These are phyloP conservation scores for Mythimna albipuncta DNA, from an alignment of 2,888 invertebrate species.

Conservation along the genomic window DNA sequence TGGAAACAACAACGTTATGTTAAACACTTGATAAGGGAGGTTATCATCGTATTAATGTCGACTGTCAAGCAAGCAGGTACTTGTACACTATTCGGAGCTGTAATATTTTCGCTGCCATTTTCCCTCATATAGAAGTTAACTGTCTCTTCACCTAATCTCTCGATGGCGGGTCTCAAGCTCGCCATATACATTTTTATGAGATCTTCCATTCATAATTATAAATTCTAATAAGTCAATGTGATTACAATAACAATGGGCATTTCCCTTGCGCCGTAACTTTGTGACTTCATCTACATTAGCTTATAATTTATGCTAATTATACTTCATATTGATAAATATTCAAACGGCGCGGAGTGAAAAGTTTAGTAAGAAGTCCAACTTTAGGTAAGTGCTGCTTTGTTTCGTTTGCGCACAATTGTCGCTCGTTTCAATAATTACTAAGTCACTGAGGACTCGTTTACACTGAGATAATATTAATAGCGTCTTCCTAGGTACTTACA, in stretches of 20 bases:
- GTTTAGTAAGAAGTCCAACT: conserved; percentile 32
- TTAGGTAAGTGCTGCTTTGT: conserved; percentile 40
- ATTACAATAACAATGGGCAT: conserved; percentile 50
- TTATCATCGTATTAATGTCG: background rate
- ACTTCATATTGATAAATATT: conserved; percentile 56
- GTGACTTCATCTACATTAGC: conserved; percentile 42
- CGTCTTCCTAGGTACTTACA: background rate
- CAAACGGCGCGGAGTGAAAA: conserved; percentile 38
- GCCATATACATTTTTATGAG: conserved; percentile 31
- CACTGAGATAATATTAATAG: background rate
- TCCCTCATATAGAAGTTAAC: too few species aligned
- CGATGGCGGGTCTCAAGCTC: background rate
- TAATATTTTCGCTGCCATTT: too few species aligned
- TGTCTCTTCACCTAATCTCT: background rate
- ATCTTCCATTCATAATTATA: conserved; percentile 33
- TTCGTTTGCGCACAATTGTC: conserved; percentile 12
- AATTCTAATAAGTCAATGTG: conserved; percentile 39
- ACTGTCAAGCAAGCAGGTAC: too few species aligned
- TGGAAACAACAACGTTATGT: background rate
- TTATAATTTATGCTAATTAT: conserved; percentile 56
- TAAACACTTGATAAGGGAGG: background rate
- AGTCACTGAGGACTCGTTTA: background rate
- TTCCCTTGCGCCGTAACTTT: conserved; percentile 32
- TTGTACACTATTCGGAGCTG: too few species aligned
- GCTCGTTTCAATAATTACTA: conserved; percentile 2